Evolutionary conservation across 2,888 invertebrate genomes (phyloP), one percentile per base, ranked within the genome.

Genomic region (Formica aserva): DNA sequence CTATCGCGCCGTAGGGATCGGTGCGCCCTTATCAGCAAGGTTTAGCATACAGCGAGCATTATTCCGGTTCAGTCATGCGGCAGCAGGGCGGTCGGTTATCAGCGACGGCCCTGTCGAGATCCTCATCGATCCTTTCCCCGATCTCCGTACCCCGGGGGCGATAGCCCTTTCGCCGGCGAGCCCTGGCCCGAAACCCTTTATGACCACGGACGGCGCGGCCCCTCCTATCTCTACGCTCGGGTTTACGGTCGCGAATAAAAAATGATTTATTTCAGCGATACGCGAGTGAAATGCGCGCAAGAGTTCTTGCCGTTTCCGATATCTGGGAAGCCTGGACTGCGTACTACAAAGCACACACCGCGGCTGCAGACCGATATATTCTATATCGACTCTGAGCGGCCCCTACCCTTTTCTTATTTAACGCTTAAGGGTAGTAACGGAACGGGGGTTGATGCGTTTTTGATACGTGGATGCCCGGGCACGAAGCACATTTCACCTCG

Each of bases 51-150:
- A 66, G 69, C 83, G 72, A 77, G 72, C 85, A 90, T 89, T 89
- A 89, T 88, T 88, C 86, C 84, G 81, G 84, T 78, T 82, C 84
- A 82, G 87, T 72, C 83, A 81, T 87, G 87, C 75, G 88, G 86
- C 87, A 84, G 74, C 72, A 69, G 72, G 71, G 65, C 72, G 62
- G 62, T 38, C 41, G 85, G 86, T 89, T 89, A 89, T 89, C 89
- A 87, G 77, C 66, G 83, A 82, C 84, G 80, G 71, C 74, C 84
- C 77, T 83, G 84, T 84, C 85, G 71, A 41, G 67, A 52, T 69
- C 48, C 85, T 26, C 85, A 63, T 77, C 77, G 74, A 45, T 62
- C 48, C 80, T 63, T 80, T 48, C 67, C n/a, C 60, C 52, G 77
- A 66, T 83, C 41, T 66, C 77, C 71, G n/a, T 52, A 82, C 81